These are phyloP conservation scores for Phyllotis vaccarum DNA, from an alignment of 2,797 vertebrate genomes.

Conservation along the genomic window DNA sequence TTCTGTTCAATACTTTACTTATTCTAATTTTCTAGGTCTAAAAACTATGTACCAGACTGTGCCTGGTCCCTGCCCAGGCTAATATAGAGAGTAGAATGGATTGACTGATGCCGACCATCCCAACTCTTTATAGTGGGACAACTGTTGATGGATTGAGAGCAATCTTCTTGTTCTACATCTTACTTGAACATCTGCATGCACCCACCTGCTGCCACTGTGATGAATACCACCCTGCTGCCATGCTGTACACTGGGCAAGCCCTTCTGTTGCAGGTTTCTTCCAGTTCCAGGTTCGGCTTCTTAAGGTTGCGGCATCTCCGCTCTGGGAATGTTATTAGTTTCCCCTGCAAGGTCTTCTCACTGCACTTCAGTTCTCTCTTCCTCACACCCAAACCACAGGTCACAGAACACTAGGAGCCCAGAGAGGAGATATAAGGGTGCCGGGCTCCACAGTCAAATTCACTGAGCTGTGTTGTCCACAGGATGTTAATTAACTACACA, in stretches of 20 bases:
- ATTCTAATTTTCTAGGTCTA: not conserved
- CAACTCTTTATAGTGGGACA: not conserved
- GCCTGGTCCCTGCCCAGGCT: not conserved
- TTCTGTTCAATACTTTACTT: not conserved
- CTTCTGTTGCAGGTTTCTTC: slow-evolving; percentile 92
- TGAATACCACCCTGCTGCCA: slow-evolving; percentile 93
- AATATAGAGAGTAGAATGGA: accelerated
- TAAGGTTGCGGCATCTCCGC: slow-evolving; percentile 94
- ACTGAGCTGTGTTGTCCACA: not conserved
- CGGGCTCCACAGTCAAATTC: accelerated
- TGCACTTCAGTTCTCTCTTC: slow-evolving; percentile 93
- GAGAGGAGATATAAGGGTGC: accelerated
- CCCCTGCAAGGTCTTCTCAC: slow-evolving; percentile 91
- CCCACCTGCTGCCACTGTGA: slow-evolving; percentile 97
- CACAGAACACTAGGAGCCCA: slow-evolving; percentile 90
- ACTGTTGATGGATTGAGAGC: accelerated
- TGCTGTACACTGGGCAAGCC: slow-evolving; percentile 86
- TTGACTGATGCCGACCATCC: too few relatives aligned
- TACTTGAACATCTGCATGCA: accelerated
- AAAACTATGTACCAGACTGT: not conserved
- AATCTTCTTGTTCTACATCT: not conserved
- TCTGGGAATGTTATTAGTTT: slow-evolving; percentile 92
- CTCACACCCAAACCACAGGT: slow-evolving; percentile 93
- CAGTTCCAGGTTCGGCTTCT: slow-evolving; percentile 90
- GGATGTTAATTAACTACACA: too few relatives aligned